A percentile compares a stretch with the other conserved stretches of the same genome.
Conservation (phyloP, 2,113 vertebrate genomes). For the Phyllostomus hastatus region DNA sequence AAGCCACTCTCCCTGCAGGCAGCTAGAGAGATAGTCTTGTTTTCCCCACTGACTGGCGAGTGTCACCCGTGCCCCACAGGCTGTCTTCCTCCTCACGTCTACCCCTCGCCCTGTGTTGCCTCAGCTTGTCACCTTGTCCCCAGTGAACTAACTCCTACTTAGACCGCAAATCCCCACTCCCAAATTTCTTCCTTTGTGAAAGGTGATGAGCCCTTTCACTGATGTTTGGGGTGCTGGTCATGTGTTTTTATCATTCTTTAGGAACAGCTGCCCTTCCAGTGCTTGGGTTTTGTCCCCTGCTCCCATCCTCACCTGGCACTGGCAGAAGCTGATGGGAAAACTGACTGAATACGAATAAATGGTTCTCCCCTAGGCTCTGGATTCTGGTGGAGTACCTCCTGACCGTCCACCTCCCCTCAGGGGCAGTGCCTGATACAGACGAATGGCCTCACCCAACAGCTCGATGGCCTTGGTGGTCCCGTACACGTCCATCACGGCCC, state of each 20-base stretch:
- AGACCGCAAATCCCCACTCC: not conserved
- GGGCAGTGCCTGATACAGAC: fast-evolving
- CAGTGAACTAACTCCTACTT: slow-evolving; percentile 23
- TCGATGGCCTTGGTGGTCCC: slow-evolving; percentile 84
- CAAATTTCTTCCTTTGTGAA: not conserved
- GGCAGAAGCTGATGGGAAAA: not conserved
- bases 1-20: not conserved
- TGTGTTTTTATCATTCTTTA: not conserved
- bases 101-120: fast-evolving
- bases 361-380: not conserved
- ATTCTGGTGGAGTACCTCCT: fast-evolving
- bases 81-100: not conserved
- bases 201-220: not conserved
- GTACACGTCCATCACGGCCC: slow-evolving; percentile 90
- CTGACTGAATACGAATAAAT: not conserved
- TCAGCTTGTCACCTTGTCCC: not conserved
- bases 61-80: not conserved
- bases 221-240: not conserved
- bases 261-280: not conserved
- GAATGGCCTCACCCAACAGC: slow-evolving; percentile 79
- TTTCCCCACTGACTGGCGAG: not conserved
- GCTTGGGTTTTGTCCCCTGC: not conserved
- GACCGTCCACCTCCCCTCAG: not conserved
- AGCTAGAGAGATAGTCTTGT: not conserved
- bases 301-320: not conserved